phyloP scores from a whole-genome alignment of 1,140 invertebrate genomes.

The Achatina immaculata region DNA sequence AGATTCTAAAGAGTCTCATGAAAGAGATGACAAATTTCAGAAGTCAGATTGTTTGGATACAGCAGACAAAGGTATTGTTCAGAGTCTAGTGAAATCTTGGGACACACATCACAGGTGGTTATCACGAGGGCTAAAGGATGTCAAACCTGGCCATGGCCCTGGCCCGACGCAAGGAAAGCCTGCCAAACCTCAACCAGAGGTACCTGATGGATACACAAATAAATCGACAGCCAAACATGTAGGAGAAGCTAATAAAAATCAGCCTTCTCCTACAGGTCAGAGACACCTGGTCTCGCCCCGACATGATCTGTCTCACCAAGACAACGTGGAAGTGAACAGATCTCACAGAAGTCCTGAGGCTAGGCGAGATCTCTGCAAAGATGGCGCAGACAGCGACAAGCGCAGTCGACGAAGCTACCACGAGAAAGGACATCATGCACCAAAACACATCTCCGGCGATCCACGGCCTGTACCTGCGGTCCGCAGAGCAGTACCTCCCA shows the following conservation, averaged over 20 bases:
- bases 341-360: not conserved
- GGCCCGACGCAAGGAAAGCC: too few species aligned
- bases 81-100: not conserved
- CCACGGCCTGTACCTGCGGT: not conserved
- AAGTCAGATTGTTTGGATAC: not conserved
- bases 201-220: not conserved
- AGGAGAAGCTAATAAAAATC: not conserved
- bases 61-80: not conserved
- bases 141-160: too few species aligned
- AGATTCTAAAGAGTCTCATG: not conserved
- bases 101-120: not conserved
- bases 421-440: not conserved
- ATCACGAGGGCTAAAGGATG: too few species aligned
- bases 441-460: too few species aligned
- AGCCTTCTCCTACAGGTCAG: not conserved
- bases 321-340: not conserved
- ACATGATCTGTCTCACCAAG: not conserved
- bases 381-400: not conserved
- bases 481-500: not conserved
- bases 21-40: not conserved
- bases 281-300: not conserved
- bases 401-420: not conserved
- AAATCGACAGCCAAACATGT: not conserved
- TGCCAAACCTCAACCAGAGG: too few species aligned
- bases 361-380: not conserved